Evolutionary conservation across 2,888 invertebrate species (phyloP).

Genomic region (Heliconius ethilla): DNA sequence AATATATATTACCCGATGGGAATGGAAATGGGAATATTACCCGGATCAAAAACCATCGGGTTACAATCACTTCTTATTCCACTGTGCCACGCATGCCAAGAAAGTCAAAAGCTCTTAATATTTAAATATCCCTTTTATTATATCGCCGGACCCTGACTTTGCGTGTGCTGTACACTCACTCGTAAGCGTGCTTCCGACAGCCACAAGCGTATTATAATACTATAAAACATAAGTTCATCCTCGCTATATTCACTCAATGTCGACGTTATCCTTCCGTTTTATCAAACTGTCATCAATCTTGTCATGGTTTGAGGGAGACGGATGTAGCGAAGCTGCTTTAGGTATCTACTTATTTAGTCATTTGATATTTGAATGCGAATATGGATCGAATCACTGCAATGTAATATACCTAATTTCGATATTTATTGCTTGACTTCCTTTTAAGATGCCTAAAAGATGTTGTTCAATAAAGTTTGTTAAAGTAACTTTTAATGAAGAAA

Average conservation of each 20-base stretch:
- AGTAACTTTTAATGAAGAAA: slow-evolving; percentile 28
- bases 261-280: slow-evolving; percentile 47
- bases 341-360: slow-evolving; percentile 40
- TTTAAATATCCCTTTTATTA: neutral
- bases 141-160: neutral
- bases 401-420: slow-evolving; percentile 4
- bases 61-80: no score
- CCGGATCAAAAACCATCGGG: no score
- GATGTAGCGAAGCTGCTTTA: slow-evolving; percentile 43
- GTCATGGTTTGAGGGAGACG: slow-evolving; percentile 44
- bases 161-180: neutral
- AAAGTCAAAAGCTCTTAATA: no score
- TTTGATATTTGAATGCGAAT: slow-evolving; percentile 34
- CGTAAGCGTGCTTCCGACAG: neutral
- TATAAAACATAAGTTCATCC: slow-evolving; percentile 34
- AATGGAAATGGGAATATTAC: no score
- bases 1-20: no score
- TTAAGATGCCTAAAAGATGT: slow-evolving; percentile 2
- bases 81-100: no score
- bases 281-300: slow-evolving; percentile 51
- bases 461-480: slow-evolving; percentile 18
- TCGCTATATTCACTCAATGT: slow-evolving; percentile 43
- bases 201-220: slow-evolving; percentile 16
- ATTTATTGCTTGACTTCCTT: slow-evolving; percentile 13
- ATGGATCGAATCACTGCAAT: slow-evolving; percentile 16